phyloP scores from a whole-genome alignment of 1,140 invertebrate species.

The Idris sp. region DNA sequence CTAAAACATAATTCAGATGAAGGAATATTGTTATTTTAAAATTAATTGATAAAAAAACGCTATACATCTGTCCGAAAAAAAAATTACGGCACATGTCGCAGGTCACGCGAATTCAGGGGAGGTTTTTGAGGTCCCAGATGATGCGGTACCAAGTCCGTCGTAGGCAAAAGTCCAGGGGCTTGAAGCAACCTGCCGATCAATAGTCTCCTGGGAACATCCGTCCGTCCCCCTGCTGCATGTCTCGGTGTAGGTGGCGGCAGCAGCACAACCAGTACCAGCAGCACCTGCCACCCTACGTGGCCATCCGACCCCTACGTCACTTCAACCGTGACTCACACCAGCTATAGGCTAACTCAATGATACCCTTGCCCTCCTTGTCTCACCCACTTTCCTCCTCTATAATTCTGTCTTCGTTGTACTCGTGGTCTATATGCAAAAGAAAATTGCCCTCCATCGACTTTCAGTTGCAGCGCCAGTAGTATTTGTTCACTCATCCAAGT shows the following conservation, averaged over 20 bases:
- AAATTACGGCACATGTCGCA: constrained; percentile 30
- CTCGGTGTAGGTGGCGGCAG: constrained; percentile 45
- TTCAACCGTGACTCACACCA: constrained; percentile 67
- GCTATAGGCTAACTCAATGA: no score
- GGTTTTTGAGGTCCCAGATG: constrained; percentile 35
- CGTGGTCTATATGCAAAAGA: constrained; percentile 3
- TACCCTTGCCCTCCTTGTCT: no score
- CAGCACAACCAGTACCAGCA: constrained; percentile 65
- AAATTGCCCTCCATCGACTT: constrained; percentile 49
- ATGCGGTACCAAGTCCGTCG: constrained; percentile 51
- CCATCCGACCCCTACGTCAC: constrained; percentile 57
- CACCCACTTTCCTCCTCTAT: no score
- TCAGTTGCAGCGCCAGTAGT: constrained; percentile 10
- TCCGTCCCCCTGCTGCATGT: constrained; percentile 66
- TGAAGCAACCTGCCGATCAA: constrained; percentile 71
- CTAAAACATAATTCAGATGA: no score
- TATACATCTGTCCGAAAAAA: constrained; percentile 9
- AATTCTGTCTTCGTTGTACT: no score
- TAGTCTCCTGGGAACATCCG: constrained; percentile 74
- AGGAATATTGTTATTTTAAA: no score
- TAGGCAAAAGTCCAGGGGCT: constrained; percentile 53
- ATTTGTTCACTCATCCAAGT: constrained; percentile 13
- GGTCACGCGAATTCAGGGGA: constrained; percentile 27
- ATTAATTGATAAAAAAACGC: no score
- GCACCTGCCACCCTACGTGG: constrained; percentile 66